Base-by-base conservation (phyloP, 2,888 invertebrate genomes). In the Criorhina ranunculi region DNA sequence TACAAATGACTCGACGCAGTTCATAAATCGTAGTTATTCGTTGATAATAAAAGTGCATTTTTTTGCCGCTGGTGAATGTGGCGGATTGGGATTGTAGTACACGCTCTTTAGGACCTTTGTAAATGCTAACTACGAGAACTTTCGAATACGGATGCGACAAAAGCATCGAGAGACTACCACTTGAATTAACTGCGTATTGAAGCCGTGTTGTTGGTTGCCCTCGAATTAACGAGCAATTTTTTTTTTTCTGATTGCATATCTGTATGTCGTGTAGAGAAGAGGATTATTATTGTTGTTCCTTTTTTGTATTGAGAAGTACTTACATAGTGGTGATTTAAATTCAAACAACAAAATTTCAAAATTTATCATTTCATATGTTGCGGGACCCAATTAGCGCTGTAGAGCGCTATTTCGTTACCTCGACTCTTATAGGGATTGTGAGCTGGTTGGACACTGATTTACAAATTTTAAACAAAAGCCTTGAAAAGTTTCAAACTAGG, bases 21-120 rank as follows among this genome's bases (percentile, higher is more conserved):
- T 60, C 60, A 62, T 62, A 62, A 62, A 62, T 62, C 44, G 33
- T 46, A 62, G 46, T 62, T 62, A 46, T 62, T 46, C 33, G 17
- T 35, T 17, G 5, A 33, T 46, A 62, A 62, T 62, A 62, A 62
- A 62, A 62, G 31, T 60, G 29, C 9, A 60, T 33, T n/a, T 31
- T 31, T 44, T 60, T 60, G 11, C n/a, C 40, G 29, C 9, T 59
- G 29, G 24, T 19, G 40, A 15, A 29, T 29, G 42, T 15, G 29
- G 59, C 12, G 29, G 42, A 60, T 60, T 40, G 42, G 42, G 29
- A 29, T 8, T 42, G 15, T 59, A 12, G 3, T 40, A 31, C 29
- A 40, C 9, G 60, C 31, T 60, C 29, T 59, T 40, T 42, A 29
- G 42, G 60, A 60, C 42, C 29, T 31, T 29, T 42, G 60, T 44